A percentile compares a stretch with the other conserved stretches of the same genome.
Conservation (phyloP, 2,113 vertebrate species). For the Myocastor coypus region DNA sequence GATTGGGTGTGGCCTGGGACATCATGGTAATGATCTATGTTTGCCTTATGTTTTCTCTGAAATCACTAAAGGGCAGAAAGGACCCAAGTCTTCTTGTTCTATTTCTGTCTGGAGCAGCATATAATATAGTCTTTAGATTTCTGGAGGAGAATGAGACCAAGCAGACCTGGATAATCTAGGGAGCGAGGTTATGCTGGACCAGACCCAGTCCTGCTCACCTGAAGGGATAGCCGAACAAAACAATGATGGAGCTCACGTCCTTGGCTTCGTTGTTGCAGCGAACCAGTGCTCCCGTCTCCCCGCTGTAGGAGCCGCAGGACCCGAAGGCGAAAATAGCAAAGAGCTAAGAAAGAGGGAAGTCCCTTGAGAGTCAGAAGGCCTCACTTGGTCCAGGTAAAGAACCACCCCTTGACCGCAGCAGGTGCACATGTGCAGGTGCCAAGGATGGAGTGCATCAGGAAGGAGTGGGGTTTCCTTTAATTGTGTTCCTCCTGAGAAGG, state of each 20-base stretch:
- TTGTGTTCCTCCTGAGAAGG: not conserved
- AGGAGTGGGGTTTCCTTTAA: not conserved
- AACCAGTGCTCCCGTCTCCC: slow-evolving; percentile 89
- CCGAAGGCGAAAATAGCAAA: slow-evolving; percentile 98
- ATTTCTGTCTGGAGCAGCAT: not conserved
- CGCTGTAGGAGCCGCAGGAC: slow-evolving; percentile 92
- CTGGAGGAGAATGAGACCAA: slow-evolving; percentile 3
- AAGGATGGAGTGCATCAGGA: too few species aligned
- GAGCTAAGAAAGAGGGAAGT: slow-evolving; percentile 86
- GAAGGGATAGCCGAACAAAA: slow-evolving; percentile 95
- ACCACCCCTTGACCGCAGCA: not conserved
- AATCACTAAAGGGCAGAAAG: slow-evolving; percentile 9
- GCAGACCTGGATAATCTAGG: not conserved
- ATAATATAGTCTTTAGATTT: not conserved
- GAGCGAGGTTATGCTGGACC: not conserved
- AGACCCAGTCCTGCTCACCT: slow-evolving; percentile 86
- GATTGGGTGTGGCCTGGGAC: not conserved
- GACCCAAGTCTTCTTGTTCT: not conserved
- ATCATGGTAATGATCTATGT: not conserved
- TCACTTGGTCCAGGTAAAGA: not conserved
- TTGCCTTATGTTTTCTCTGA: not conserved
- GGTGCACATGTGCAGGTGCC: not conserved
- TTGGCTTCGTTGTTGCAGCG: slow-evolving; percentile 79
- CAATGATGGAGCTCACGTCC: slow-evolving; percentile 74
- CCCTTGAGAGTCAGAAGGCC: not conserved